Evolutionary conservation across 2,888 invertebrate species (phyloP).

Genomic region (Drepana falcataria): DNA sequence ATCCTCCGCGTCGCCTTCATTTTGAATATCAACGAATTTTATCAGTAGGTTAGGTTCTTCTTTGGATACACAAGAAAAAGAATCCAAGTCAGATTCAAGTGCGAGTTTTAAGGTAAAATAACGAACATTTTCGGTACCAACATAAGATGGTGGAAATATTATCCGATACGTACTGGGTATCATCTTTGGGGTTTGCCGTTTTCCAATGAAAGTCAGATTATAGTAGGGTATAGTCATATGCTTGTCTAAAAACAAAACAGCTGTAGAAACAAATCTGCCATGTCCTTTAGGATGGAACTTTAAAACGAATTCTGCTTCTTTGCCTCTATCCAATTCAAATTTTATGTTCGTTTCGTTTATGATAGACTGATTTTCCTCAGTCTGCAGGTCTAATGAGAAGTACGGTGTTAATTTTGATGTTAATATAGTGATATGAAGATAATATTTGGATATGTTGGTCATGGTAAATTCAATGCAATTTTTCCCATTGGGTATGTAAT

Average conservation of each 20-base stretch:
- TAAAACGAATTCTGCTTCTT: slow-evolving; percentile 34
- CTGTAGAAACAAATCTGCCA: slow-evolving; percentile 55
- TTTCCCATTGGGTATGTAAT: slow-evolving; percentile 29
- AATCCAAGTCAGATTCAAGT: slow-evolving; percentile 29
- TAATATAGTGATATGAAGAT: slow-evolving; percentile 47
- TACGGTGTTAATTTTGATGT: slow-evolving; percentile 52
- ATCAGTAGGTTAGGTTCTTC: slow-evolving; percentile 41
- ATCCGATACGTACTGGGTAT: slow-evolving; percentile 44
- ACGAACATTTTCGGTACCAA: slow-evolving; percentile 36
- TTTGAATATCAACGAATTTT: slow-evolving; percentile 30
- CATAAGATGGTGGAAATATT: slow-evolving; percentile 55
- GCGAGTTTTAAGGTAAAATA: slow-evolving; percentile 44
- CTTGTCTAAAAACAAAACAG: slow-evolving; percentile 59
- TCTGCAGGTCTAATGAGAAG: slow-evolving; percentile 44
- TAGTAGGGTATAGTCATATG: slow-evolving; percentile 55
- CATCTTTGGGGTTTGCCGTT: slow-evolving; percentile 44
- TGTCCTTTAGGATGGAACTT: slow-evolving; percentile 59
- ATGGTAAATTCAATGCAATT: slow-evolving; percentile 54
- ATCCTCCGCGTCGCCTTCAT: slow-evolving; percentile 21
- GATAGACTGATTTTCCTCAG: slow-evolving; percentile 34
- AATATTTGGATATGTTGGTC: slow-evolving; percentile 62
- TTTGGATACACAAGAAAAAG: slow-evolving; percentile 44
- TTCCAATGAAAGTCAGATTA: slow-evolving; percentile 63
- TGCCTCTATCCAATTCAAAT: slow-evolving; percentile 46
- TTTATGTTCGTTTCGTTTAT: slow-evolving; percentile 49